Base-by-base conservation (phyloP, 2,888 invertebrate species). In the Polylopha cassiicola region DNA sequence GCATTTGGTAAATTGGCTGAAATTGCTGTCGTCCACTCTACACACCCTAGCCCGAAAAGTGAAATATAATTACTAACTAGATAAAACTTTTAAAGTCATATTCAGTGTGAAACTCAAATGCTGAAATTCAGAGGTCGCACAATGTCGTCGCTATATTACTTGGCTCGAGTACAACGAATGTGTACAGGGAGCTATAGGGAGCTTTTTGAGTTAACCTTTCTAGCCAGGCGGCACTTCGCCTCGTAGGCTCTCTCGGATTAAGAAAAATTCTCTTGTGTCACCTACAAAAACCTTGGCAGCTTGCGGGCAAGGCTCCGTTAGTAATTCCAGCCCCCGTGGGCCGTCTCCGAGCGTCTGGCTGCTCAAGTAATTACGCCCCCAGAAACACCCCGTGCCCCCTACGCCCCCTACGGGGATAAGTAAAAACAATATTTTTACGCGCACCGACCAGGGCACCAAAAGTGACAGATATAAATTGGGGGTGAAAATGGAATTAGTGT, bases 351-450 rank as follows among this genome's bases (percentile, higher is more conserved):
- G 61, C 68, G 73, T 70, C 75, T 73, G 75, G 72, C 74, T 73
- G 74, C 75, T 77, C 75, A 76, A 80, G 81, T 82, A 82, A 84
- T 84, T 81, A 82, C 80, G 63, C 69, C 73, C 72, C 70, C 53
- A 43, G 17, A 31, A 37, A 41, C 51, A 53, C 61, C 58, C 57
- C 51, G 55, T 51, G 56, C 60, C 53, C 45, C 49, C 51, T 48
- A 48, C 41, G 47, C 58, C 42, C 62, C 65, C 65, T 53, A 50
- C 47, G 56, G 66, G 79, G 80, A 79, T 82, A 82, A 81, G 81
- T 81, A 80, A 82, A 82, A 84, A 82, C 81, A 82, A 81, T 84
- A 82, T 84, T 82, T 82, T 81, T 81, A 77, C 79, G 71, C 72
- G 70, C 62, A 58, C 68, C 69, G 73, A 69, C 72, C 76, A 71